Evolutionary conservation across 2,888 invertebrate species (phyloP).

Genomic region (Orthosia gothica): DNA sequence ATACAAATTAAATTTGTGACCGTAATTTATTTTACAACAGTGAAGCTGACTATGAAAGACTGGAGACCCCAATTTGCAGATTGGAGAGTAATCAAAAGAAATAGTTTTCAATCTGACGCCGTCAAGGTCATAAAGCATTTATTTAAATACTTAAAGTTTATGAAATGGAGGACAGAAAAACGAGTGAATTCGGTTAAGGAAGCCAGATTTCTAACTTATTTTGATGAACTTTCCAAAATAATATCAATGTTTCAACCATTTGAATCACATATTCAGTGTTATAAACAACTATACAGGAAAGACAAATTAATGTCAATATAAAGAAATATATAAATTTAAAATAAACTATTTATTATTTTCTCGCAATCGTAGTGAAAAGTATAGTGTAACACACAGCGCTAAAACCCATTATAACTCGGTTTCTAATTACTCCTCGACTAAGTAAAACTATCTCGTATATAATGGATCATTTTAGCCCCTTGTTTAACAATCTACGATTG

Average conservation of each 20-base stretch:
- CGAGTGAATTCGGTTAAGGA: background rate
- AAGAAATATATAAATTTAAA: background rate
- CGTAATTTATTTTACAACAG: background rate
- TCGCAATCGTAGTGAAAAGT: too few species aligned
- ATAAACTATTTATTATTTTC: too few species aligned
- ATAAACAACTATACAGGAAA: background rate
- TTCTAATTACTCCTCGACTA: too few species aligned
- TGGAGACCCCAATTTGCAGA: background rate
- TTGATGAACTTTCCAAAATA: background rate
- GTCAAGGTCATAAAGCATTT: too few species aligned
- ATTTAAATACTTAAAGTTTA: too few species aligned
- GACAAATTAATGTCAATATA: background rate
- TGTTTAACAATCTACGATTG: too few species aligned
- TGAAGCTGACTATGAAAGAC: background rate
- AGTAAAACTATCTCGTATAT: too few species aligned
- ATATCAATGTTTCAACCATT: background rate
- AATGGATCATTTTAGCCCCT: too few species aligned
- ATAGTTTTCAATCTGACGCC: background rate
- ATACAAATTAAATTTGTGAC: background rate
- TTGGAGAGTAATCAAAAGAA: background rate
- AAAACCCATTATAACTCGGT: too few species aligned
- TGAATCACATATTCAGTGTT: background rate
- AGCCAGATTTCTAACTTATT: background rate
- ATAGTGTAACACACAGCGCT: too few species aligned
- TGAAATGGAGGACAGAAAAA: too few species aligned